Evolutionary conservation across 2,113 vertebrate species (phyloP), one percentile per base, ranked within the genome.

Genomic region (Mormoops blainvillei): DNA sequence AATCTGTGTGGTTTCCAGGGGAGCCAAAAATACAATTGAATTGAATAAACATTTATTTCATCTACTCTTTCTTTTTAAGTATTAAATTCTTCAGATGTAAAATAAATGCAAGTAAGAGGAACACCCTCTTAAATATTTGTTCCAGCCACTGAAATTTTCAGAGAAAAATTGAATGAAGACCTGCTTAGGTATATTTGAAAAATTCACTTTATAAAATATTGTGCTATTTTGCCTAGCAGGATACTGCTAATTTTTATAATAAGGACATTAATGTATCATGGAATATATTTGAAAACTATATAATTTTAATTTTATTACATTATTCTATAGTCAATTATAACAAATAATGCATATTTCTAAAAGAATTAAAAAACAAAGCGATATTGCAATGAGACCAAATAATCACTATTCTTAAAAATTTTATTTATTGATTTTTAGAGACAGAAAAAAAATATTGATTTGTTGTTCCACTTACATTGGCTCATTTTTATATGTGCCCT

Each of bases 41-140:
- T 48, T 93, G 87, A 92, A 96, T 74, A 88, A 97, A 84, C 19
- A 83, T 7, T 43, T 54, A 65, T 20, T 87, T 93, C 56, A 58
- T 54, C 41, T 85, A 81, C n/a, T 7, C 1, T 68, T 96, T 90
- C 67, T 82, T 70, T 89, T 50, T 71, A 61, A 95, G 76, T 74
- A 82, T 19, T 56, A 71, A 85, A 45, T 86, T 92, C 5, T 87
- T 87, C n/a, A 50, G 13, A 56, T 73, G 7, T 43, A 24, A 41
- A 52, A 86, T 50, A 38, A 36, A 41, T 82, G n/a, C 61, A 31
- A 87, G 11, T 26, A 76, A 81, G 54, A 92, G 31, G 28, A 91
- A 94, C 19, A n/a, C 36, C 11, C 74, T 84, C 65, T 74, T 68
- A 70, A 28, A 61, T 76, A 87, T 38, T 94, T 96, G 20, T 82